Percentiles rank a stretch among this genome's conserved stretches.
Evolutionary conservation across 2,888 invertebrate species (phyloP).

Genomic region (Zonitis immaculata): DNA sequence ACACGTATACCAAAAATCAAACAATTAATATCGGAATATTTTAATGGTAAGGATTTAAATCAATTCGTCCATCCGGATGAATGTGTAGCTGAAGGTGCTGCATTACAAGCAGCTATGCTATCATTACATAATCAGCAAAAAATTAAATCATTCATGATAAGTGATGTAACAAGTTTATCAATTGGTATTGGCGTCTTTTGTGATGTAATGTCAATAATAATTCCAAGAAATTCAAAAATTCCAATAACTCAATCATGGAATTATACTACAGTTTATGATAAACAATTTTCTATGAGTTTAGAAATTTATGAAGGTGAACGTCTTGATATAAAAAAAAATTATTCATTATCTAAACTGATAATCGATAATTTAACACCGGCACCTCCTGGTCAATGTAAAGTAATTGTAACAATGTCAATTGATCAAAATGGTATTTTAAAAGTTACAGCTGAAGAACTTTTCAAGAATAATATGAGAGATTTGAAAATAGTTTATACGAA

Average conservation of each 20-base stretch:
- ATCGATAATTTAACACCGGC: conserved; percentile 18
- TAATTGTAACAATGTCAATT: conserved; percentile 11
- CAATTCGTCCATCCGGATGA: conserved; percentile 32
- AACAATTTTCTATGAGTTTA: conserved; percentile 16
- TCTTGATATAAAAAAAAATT: conserved; percentile 14
- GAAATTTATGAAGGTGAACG: conserved; percentile 27
- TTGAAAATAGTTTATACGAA: conserved; percentile 19
- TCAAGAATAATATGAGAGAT: conserved; percentile 16
- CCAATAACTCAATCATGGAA: conserved; percentile 10
- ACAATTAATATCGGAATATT: conserved; percentile 22
- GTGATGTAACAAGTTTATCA: conserved; percentile 31
- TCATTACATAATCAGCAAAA: conserved; percentile 11
- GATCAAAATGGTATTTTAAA: conserved; percentile 27
- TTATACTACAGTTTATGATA: conserved; percentile 16
- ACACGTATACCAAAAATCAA: conserved; percentile 33
- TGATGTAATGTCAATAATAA: conserved; percentile 23
- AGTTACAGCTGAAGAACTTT: conserved; percentile 21
- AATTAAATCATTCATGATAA: conserved; percentile 20
- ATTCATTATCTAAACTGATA: conserved; percentile 13
- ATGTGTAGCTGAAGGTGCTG: conserved; percentile 34
- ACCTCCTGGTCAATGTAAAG: conserved; percentile 13
- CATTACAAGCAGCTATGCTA: conserved; percentile 28
- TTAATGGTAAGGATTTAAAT: conserved; percentile 23
- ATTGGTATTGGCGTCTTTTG: conserved; percentile 24
- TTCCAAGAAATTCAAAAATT: conserved; percentile 25